Percentiles rank a stretch among this genome's conserved stretches.
Conservation (phyloP, 2,113 vertebrate genomes). For the Boleophthalmus pectinirostris region DNA sequence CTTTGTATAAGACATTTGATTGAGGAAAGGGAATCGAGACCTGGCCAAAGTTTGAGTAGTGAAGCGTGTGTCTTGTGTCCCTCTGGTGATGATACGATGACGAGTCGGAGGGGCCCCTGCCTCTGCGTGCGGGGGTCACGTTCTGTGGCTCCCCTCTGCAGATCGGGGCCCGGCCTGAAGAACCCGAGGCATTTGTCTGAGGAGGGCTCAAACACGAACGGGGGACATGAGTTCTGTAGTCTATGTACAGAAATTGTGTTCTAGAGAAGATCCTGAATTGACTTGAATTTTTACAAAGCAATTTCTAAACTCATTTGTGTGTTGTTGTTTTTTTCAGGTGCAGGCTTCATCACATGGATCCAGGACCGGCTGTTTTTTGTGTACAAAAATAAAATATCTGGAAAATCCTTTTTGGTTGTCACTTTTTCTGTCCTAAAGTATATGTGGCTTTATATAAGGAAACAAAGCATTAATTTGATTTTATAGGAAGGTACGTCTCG, state of each 20-base stretch:
- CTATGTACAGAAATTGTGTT: no score
- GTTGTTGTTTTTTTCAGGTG: background rate
- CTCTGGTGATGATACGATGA: conserved; percentile 86
- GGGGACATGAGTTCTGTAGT: no score
- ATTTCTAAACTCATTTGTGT: background rate
- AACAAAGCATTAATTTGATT: no score
- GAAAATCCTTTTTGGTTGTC: conserved; percentile 36
- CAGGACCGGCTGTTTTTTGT: conserved; percentile 65
- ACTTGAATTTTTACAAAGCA: no score
- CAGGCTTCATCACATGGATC: conserved; percentile 61
- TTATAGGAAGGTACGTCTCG: no score
- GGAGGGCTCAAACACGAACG: conserved; percentile 64
- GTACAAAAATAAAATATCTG: conserved; percentile 78
- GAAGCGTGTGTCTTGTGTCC: background rate
- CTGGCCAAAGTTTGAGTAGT: no score
- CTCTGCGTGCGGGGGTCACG: conserved; percentile 51
- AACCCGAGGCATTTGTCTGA: conserved; percentile 88
- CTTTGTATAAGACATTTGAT: no score
- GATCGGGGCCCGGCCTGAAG: conserved; percentile 66
- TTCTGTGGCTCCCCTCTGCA: conserved; percentile 70
- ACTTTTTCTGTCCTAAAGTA: background rate
- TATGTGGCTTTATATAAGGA: background rate
- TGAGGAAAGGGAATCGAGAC: no score
- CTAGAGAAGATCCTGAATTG: no score
- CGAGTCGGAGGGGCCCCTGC: conserved; percentile 76